Percentiles rank a stretch among this genome's conserved stretches.
Conservation (phyloP, 2,888 invertebrate species). For the Acanthosepion esculentum region DNA sequence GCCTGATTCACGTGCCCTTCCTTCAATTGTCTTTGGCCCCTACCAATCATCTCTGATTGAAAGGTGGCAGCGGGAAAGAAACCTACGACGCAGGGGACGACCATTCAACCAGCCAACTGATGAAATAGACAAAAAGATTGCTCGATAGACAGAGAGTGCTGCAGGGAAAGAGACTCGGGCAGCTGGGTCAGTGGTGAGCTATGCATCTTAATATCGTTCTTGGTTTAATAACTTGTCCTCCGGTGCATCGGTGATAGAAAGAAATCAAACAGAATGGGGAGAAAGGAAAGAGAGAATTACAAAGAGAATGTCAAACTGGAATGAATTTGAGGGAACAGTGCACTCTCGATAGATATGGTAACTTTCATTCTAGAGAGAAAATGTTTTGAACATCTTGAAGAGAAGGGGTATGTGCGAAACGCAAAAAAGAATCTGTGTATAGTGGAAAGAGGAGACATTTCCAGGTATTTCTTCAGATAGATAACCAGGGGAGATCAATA, state of each 20-base stretch:
- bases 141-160: background rate
- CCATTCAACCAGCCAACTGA: background rate
- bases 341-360: too few species aligned
- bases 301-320: too few species aligned
- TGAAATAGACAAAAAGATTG: background rate
- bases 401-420: too few species aligned
- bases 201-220: background rate
- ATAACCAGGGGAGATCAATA: too few species aligned
- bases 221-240: background rate
- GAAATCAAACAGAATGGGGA: background rate
- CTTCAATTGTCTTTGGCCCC: background rate
- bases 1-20: background rate
- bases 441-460: too few species aligned
- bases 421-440: too few species aligned
- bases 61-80: slow-evolving; percentile 2
- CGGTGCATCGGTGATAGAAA: background rate
- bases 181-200: background rate
- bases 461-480: too few species aligned
- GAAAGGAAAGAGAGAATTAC: background rate
- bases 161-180: background rate
- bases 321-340: too few species aligned
- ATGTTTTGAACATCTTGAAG: too few species aligned
- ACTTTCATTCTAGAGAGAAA: too few species aligned
- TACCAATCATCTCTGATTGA: background rate
- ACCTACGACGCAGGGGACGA: background rate